A percentile compares a stretch with the other conserved stretches of the same genome.
Evolutionary conservation across 2,888 invertebrate species (phyloP).

Genomic region (Trissoscelio sp.): DNA sequence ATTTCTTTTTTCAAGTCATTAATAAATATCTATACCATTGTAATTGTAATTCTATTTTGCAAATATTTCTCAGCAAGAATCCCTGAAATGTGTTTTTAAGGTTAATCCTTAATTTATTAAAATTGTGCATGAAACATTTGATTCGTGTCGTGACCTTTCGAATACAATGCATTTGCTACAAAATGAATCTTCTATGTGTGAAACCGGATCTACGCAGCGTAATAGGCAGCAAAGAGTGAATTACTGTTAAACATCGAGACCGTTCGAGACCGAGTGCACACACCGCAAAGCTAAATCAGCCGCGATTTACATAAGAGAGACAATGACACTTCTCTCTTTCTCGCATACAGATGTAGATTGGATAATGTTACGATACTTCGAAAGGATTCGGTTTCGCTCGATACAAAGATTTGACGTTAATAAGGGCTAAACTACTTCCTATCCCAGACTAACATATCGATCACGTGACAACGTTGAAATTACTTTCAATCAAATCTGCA

Average conservation of each 20-base stretch:
- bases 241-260: constrained; percentile 62
- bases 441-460: constrained; percentile 27
- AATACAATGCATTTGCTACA: constrained; percentile 46
- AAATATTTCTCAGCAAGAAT: constrained; percentile 8
- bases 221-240: constrained; percentile 64
- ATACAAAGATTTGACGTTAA: constrained; percentile 54
- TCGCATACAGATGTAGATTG: constrained; percentile 67
- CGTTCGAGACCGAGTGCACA: constrained; percentile 58
- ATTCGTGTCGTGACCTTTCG: constrained; percentile 11
- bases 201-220: constrained; percentile 72
- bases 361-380: constrained; percentile 70
- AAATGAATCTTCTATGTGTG: constrained; percentile 62
- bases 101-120: constrained; percentile 7
- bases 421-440: constrained; percentile 64
- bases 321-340: constrained; percentile 73
- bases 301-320: constrained; percentile 75
- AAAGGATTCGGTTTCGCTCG: constrained; percentile 67
- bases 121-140: constrained; percentile 22
- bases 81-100: constrained; percentile 10
- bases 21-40: too few species aligned
- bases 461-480: constrained; percentile 41
- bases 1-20: too few species aligned
- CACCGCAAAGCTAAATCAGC: constrained; percentile 71
- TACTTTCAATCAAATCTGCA: constrained; percentile 27
- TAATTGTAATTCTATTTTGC: constrained; percentile 5